Evolutionary conservation across 2,888 invertebrate species (phyloP).

Genomic region (Endotricha flammealis): DNA sequence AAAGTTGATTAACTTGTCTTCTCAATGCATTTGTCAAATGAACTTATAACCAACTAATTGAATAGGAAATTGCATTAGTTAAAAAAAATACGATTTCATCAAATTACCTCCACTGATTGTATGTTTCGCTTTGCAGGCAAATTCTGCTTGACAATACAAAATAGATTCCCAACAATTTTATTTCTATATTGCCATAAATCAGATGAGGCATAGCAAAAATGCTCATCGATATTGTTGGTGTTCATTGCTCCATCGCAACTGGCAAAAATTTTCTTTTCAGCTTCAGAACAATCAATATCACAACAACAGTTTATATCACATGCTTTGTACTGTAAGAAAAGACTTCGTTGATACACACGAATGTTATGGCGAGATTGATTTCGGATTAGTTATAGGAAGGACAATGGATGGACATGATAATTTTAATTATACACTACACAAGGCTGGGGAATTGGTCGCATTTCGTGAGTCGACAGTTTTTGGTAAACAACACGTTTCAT

Average conservation of each 20-base stretch:
- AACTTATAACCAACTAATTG: no score
- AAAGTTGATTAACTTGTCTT: no score
- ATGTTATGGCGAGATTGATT: no score
- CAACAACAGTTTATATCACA: constrained; percentile 94
- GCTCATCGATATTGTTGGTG: constrained; percentile 18
- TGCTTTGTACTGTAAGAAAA: constrained; percentile 65
- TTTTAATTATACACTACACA: constrained; percentile 4
- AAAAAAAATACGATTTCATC: no score
- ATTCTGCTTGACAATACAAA: constrained; percentile 61
- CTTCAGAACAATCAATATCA: constrained; percentile 83
- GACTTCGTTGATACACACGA: no score
- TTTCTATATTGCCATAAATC: constrained; percentile 11
- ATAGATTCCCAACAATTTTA: constrained; percentile 35
- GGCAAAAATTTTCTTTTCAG: constrained; percentile 79
- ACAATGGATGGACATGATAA: no score
- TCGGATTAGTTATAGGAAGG: no score
- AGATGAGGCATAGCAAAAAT: constrained; percentile 30
- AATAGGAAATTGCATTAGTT: no score
- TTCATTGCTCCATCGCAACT: constrained; percentile 63
- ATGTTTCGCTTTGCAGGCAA: constrained; percentile 43
- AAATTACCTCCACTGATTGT: constrained; percentile 33
- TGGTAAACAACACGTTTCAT: no score
- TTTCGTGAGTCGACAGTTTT: no score
- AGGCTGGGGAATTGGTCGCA: no score
- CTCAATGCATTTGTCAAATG: no score